Conservation (phyloP, 2,888 invertebrate species). For the Meandrusa payeni region DNA sequence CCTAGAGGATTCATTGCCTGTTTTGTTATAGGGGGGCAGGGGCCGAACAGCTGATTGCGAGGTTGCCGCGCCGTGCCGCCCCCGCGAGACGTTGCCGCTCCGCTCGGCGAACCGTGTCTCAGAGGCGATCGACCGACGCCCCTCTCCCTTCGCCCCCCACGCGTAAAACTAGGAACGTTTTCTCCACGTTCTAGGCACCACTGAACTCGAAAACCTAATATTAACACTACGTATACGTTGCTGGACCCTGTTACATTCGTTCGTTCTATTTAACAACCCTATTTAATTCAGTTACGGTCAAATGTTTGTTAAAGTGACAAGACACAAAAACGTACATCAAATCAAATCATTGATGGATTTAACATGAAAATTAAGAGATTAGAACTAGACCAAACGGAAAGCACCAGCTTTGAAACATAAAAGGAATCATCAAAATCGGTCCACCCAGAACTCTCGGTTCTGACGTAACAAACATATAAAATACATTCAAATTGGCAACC, state of each 20-base stretch:
- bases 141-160: conserved; percentile 34
- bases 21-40: conserved; percentile 68
- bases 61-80: conserved; percentile 51
- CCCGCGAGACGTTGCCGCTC: conserved; percentile 55
- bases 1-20: conserved; percentile 37
- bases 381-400: too few relatives aligned
- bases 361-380: too few relatives aligned
- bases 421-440: too few relatives aligned
- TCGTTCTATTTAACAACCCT: neutral
- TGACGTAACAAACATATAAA: too few relatives aligned
- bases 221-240: conserved; percentile 6
- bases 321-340: too few relatives aligned
- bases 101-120: conserved; percentile 37
- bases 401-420: too few relatives aligned
- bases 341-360: too few relatives aligned
- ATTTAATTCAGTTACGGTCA: too few relatives aligned
- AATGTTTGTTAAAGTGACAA: too few relatives aligned
- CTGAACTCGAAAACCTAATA: conserved; percentile 17
- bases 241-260: neutral
- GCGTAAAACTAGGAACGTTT: conserved; percentile 44
- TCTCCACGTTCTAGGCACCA: conserved; percentile 41
- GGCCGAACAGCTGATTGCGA: conserved; percentile 71
- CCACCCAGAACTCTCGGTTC: too few relatives aligned
- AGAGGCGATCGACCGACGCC: conserved; percentile 71
- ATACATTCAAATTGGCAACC: too few relatives aligned